phyloP scores from a whole-genome alignment of 2,888 invertebrate genomes.

The Bimastos eiseni region DNA sequence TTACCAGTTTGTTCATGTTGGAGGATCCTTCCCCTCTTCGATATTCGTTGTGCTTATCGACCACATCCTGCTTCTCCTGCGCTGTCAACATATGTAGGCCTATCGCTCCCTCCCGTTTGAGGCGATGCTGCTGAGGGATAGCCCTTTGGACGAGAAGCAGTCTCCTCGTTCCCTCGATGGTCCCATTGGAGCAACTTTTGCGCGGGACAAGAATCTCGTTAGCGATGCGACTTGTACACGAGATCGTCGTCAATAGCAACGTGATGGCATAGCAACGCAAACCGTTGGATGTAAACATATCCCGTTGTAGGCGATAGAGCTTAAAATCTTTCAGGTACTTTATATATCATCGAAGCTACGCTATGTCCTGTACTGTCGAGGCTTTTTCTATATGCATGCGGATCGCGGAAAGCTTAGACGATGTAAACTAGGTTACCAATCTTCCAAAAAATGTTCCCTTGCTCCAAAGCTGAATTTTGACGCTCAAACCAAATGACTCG shows the following conservation, averaged over 20 bases:
- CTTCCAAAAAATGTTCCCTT: background rate
- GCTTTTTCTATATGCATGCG: background rate
- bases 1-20: background rate
- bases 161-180: background rate
- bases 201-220: background rate
- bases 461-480: background rate
- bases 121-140: background rate
- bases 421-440: background rate
- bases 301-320: no score
- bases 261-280: background rate
- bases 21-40: background rate
- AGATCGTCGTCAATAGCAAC: background rate
- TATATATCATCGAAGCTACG: no score
- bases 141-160: background rate
- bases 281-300: background rate
- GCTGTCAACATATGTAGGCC: background rate
- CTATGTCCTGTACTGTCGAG: no score
- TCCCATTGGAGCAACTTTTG: background rate
- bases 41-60: background rate
- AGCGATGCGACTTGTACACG: background rate
- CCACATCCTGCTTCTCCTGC: background rate
- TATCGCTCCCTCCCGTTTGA: background rate
- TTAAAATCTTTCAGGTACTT: no score
- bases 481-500: background rate
- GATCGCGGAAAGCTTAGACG: background rate